phyloP scores from a whole-genome alignment of 2,888 invertebrate genomes.

The Timema cristinae region DNA sequence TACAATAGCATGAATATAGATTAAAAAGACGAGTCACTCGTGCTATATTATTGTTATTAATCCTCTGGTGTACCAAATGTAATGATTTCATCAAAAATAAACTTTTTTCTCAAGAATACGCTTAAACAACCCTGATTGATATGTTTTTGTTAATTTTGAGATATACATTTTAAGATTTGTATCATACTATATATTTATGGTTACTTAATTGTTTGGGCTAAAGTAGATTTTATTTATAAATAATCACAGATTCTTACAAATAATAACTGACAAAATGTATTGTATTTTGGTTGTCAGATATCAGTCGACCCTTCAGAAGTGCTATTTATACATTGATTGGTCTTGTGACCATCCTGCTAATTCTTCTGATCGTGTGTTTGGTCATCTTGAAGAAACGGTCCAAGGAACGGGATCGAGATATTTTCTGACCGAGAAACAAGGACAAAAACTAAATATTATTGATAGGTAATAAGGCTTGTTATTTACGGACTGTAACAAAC shows the following conservation, averaged over 20 bases:
- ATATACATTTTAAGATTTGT: not conserved
- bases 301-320: slow-evolving; percentile 51
- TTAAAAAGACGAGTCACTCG: too few species aligned
- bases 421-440: slow-evolving; percentile 37
- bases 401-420: slow-evolving; percentile 41
- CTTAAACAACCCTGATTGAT: too few species aligned
- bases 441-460: slow-evolving; percentile 1
- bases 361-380: slow-evolving; percentile 51
- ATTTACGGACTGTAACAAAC: too few species aligned
- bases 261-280: too few species aligned
- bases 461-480: too few species aligned
- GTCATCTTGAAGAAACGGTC: slow-evolving; percentile 49
- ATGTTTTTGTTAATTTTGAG: not conserved
- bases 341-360: slow-evolving; percentile 50
- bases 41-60: too few species aligned
- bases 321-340: slow-evolving; percentile 59
- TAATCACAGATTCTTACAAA: too few species aligned
- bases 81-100: too few species aligned
- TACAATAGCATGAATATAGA: too few species aligned
- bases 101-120: too few species aligned
- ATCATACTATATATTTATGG: slow-evolving; percentile 2
- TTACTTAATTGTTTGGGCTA: not conserved
- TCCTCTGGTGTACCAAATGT: too few species aligned
- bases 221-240: not conserved
- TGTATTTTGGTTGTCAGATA: slow-evolving; percentile 2